Evolutionary conservation across 2,797 vertebrate species (phyloP).

Genomic region (Phrynocephalus vlangalii): DNA sequence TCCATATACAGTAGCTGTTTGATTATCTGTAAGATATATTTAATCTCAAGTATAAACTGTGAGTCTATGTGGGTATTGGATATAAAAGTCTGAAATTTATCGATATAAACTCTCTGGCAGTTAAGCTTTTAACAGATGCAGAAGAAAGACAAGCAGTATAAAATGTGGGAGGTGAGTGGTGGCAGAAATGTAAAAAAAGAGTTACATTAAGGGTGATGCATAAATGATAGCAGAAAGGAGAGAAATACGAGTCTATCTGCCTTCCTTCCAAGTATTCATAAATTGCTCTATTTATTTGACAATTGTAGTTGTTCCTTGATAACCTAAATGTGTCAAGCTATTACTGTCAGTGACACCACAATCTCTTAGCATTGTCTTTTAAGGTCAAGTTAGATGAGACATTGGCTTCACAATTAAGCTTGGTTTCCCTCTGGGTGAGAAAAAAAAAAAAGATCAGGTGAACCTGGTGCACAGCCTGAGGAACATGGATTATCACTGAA

Average conservation of each 20-base stretch:
- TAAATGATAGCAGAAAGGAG: background rate
- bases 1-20: background rate
- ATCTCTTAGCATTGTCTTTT: background rate
- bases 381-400: too few species aligned
- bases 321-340: background rate
- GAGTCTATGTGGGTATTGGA: background rate
- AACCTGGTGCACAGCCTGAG: too few species aligned
- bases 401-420: too few species aligned
- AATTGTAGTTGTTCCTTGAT: background rate
- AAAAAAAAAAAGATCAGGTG: too few species aligned
- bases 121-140: conserved; percentile 14
- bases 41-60: background rate
- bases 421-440: too few species aligned
- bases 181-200: background rate
- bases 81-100: background rate
- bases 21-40: conserved; percentile 2
- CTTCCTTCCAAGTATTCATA: background rate
- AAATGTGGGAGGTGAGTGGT: conserved; percentile 8
- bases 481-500: too few species aligned
- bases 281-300: background rate
- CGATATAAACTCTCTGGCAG: background rate
- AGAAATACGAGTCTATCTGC: background rate
- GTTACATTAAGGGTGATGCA: background rate
- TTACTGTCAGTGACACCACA: background rate
- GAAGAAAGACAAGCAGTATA: background rate